Evolutionary conservation across 1,140 invertebrate species (phyloP).

Genomic region (Pachypsylla venusta): DNA sequence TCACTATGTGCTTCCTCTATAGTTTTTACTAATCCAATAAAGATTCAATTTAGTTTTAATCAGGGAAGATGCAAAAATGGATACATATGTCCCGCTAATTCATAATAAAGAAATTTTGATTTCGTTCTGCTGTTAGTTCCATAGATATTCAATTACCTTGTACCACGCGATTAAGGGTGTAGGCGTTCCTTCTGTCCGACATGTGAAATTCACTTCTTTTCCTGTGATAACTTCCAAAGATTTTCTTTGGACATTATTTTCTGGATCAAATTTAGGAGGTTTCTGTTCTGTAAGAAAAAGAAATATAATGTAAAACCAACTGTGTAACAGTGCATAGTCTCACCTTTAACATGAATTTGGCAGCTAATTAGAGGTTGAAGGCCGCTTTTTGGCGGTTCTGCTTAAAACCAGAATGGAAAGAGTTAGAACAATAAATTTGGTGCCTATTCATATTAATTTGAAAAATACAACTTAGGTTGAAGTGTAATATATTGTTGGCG

Average conservation of each 20-base stretch:
- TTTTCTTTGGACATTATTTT: constrained; percentile 13
- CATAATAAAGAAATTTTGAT: background rate
- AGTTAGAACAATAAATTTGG: too few relatives aligned
- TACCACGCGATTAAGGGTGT: constrained; percentile 33
- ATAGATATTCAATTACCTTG: constrained; percentile 27
- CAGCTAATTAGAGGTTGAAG: too few relatives aligned
- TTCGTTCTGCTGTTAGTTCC: background rate
- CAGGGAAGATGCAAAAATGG: background rate
- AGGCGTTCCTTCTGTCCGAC: constrained; percentile 31
- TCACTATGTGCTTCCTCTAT: background rate
- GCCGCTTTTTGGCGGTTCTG: too few relatives aligned
- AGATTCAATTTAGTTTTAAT: background rate
- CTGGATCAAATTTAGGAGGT: background rate
- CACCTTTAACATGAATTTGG: constrained; percentile 24
- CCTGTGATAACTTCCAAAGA: constrained; percentile 21
- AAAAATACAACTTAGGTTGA: too few relatives aligned
- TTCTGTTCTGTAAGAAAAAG: background rate
- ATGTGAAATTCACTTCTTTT: constrained; percentile 29
- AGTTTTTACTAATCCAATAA: background rate
- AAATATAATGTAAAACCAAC: background rate
- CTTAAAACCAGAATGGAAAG: too few relatives aligned
- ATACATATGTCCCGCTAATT: background rate
- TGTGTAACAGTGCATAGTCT: constrained; percentile 10
- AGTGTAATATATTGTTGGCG: too few relatives aligned
- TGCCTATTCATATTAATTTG: too few relatives aligned